Evolutionary conservation across 2,797 vertebrate genomes (phyloP).

Genomic region (Helostoma temminkii): DNA sequence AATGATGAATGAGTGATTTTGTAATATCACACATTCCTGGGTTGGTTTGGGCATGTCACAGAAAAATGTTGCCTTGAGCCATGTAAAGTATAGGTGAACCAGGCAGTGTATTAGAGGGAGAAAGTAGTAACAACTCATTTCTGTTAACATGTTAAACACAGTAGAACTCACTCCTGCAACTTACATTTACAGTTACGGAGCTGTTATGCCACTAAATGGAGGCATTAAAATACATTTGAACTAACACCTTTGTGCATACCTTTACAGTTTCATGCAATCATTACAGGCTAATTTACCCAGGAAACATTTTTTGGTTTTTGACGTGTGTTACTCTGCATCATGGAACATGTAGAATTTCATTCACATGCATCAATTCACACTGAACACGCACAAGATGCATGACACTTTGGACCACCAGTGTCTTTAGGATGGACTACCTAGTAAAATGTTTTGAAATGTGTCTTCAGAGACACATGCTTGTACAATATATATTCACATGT

Average conservation of each 20-base stretch:
- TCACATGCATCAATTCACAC: too few species aligned
- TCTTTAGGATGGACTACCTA: too few species aligned
- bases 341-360: too few species aligned
- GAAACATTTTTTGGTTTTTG: too few species aligned
- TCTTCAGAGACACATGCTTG: too few species aligned
- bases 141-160: background rate
- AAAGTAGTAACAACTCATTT: too few species aligned
- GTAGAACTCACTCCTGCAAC: slow-evolving; percentile 9
- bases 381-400: too few species aligned
- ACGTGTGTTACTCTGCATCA: too few species aligned
- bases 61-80: slow-evolving; percentile 67
- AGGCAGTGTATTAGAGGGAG: slow-evolving; percentile 15
- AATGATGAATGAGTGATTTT: slow-evolving; percentile 62
- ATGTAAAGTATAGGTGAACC: slow-evolving; percentile 41
- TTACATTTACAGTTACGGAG: background rate
- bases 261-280: background rate
- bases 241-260: background rate
- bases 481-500: too few species aligned
- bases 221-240: background rate
- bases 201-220: background rate
- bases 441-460: too few species aligned
- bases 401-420: too few species aligned
- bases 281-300: too few species aligned
- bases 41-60: slow-evolving; percentile 74
- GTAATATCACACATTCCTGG: slow-evolving; percentile 75